These are phyloP conservation scores for Cylloceria caligata DNA, from an alignment of 2,888 invertebrate species.

Conservation along the genomic window DNA sequence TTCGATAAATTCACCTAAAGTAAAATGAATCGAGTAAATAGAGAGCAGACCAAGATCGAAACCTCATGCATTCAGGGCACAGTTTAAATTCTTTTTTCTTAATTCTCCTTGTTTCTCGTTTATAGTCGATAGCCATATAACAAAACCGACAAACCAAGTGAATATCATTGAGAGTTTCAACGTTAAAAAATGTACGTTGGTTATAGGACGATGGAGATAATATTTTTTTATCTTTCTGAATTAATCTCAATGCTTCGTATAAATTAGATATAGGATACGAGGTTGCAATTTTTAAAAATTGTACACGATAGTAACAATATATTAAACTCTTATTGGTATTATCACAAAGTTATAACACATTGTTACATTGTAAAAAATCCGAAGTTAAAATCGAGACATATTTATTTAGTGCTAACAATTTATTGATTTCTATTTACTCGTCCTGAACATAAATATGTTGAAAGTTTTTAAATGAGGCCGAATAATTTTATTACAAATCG, in stretches of 20 bases:
- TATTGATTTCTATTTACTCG: no score
- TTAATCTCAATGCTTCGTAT: background rate
- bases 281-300: background rate
- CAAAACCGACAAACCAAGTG: background rate
- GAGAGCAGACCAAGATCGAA: conserved; percentile 38
- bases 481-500: no score
- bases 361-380: no score
- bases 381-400: no score
- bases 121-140: conserved; percentile 18
- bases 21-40: conserved; percentile 54
- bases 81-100: conserved; percentile 27
- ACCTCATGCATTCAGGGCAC: conserved; percentile 29
- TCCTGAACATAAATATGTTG: no score
- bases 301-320: no score
- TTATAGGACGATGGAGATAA: background rate
- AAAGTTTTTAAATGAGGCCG: no score
- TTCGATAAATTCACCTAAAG: conserved; percentile 43
- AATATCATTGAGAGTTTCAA: background rate
- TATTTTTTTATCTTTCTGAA: background rate
- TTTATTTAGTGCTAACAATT: no score
- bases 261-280: background rate
- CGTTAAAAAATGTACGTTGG: background rate
- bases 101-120: conserved; percentile 28
- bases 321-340: no score
- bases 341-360: no score